Evolutionary conservation across 2,113 vertebrate species (phyloP), one percentile per base, ranked within the genome.

Genomic region (Lasiurus borealis): DNA sequence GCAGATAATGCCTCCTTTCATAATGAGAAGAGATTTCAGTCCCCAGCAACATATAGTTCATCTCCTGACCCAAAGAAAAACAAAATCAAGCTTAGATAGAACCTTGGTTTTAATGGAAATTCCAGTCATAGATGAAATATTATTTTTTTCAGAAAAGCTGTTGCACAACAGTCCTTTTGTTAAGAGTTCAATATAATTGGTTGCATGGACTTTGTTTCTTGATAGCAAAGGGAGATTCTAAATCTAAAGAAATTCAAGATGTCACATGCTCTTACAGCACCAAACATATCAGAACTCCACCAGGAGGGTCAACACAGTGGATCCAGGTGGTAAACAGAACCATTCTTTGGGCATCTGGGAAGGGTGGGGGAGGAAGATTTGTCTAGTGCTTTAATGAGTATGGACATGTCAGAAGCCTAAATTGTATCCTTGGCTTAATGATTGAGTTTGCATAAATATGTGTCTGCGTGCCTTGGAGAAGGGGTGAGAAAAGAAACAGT

Each of bases 131-230:
- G n/a, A 46, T 64, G 25, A 75, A 92, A 36, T 48, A 8, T 23
- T 21, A n/a, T n/a, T 93, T 93, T 82, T 76, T 40, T 12, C 85
- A 82, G n/a, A 76, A 91, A 84, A 88, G 4, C 31, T 81, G 85
- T 66, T 73, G 48, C 50, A 36, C 16, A 34, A 23, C 29, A 78
- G 21, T 48, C 16, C 10, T 94, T 48, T 94, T 64, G 80, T 10
- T 36, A 62, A 88, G 25, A 94, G 48, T 64, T 16, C 21, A 89
- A 72, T n/a, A 52, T 31, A 46, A 15, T 48, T 95, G 34, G 46
- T 91, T 77, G n/a, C 6, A 15, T 73, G 50, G 36, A 25, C n/a
- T 94, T 89, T 31, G 14, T 77, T 44, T 72, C 71, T 36, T 2
- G 27, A 34, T 69, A 82, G n/a, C 2, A 1, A 46, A 90, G 14